Evolutionary conservation across 2,797 vertebrate species (phyloP).

Genomic region (Manis pentadactyla): DNA sequence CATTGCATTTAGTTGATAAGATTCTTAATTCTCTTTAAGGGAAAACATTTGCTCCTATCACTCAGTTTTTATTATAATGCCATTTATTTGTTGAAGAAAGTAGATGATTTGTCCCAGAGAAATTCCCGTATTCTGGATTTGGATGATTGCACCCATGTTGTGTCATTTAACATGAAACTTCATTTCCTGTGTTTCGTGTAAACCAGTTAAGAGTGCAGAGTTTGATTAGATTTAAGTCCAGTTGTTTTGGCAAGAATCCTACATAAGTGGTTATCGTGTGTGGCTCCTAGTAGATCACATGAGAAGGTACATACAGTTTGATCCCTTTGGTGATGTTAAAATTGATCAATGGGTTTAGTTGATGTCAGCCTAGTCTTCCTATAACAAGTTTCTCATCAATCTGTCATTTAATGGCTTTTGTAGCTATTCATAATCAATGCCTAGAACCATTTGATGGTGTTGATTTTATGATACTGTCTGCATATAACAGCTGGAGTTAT

Average conservation of each 20-base stretch:
- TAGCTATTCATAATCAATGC: background rate
- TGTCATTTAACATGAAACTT: background rate
- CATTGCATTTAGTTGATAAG: background rate
- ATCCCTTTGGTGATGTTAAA: background rate
- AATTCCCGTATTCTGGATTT: background rate
- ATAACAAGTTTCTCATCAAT: background rate
- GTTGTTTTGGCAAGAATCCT: background rate
- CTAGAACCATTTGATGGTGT: background rate
- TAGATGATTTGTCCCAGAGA: background rate
- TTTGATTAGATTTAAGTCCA: background rate
- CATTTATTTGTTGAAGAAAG: background rate
- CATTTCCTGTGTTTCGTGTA: background rate
- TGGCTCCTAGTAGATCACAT: background rate
- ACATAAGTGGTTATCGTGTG: background rate
- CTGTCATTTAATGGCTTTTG: background rate
- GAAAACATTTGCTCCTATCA: background rate
- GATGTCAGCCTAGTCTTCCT: background rate
- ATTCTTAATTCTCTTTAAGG: background rate
- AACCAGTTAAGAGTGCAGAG: background rate
- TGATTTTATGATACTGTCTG: background rate
- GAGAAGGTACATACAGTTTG: background rate
- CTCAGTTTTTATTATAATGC: background rate
- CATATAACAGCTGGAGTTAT: background rate
- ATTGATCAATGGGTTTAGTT: background rate
- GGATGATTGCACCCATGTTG: background rate